phyloP scores from a whole-genome alignment of 2,888 invertebrate genomes.

The Ashinkailepas kermadecensis region DNA sequence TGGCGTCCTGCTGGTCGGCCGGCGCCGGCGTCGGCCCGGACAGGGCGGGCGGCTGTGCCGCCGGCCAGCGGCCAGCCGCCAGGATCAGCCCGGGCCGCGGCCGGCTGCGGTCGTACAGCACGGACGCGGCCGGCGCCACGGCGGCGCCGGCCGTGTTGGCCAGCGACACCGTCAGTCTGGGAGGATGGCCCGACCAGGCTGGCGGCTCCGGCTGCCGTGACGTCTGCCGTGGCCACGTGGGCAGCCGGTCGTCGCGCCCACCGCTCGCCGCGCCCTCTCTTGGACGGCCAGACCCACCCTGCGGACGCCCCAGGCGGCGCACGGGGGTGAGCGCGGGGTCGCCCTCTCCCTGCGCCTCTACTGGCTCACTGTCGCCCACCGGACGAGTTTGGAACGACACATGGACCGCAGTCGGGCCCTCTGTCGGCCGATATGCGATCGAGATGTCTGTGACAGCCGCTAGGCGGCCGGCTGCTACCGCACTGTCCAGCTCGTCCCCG shows the following conservation, averaged over 20 bases:
- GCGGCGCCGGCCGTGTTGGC: no score
- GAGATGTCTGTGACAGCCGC: background rate
- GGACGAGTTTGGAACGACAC: background rate
- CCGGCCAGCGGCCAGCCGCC: background rate
- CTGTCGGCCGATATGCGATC: background rate
- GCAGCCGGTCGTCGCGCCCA: no score
- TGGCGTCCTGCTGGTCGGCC: no score
- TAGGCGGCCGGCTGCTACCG: background rate
- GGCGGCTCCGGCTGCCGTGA: background rate
- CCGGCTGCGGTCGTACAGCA: background rate
- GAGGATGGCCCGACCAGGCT: background rate
- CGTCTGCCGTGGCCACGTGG: background rate
- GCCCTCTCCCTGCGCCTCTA: background rate
- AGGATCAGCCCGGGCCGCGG: background rate
- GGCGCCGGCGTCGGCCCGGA: no score
- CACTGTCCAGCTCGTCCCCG: background rate
- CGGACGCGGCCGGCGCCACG: background rate
- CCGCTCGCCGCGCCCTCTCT: no score
- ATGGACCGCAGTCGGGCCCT: background rate
- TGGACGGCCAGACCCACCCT: background rate
- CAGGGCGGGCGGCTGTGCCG: background rate
- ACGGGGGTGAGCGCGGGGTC: conserved; percentile 19
- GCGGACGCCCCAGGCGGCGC: background rate
- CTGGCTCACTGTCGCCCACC: background rate
- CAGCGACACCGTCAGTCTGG: background rate